Conservation (phyloP, 2,797 vertebrate genomes). For the Eulemur mongoz region DNA sequence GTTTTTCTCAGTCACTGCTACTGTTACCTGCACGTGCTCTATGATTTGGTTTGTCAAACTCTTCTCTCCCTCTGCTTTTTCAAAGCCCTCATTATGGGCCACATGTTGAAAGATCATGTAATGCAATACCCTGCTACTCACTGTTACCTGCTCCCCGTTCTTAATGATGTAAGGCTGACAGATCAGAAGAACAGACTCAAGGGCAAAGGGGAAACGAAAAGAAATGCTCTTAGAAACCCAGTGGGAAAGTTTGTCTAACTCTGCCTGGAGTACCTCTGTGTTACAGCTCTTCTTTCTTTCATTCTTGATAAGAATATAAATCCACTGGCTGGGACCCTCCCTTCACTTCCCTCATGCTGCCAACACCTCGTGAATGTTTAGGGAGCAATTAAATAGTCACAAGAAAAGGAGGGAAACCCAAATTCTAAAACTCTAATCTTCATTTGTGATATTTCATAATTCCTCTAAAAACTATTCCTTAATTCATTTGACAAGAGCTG, state of each 20-base stretch:
- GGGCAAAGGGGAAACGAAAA: not conserved
- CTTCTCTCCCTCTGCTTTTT: not conserved
- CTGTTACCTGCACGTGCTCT: not conserved
- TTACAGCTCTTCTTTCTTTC: not conserved
- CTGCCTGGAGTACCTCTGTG: not conserved
- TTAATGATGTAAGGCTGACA: not conserved
- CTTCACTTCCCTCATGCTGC: not conserved
- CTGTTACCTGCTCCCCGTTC: not conserved
- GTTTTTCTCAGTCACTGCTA: not conserved
- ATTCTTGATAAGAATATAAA: not conserved
- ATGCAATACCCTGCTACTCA: not conserved
- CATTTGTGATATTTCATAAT: not conserved
- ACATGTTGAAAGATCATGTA: not conserved
- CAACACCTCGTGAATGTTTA: not conserved
- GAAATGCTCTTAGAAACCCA: not conserved
- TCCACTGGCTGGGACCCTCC: not conserved
- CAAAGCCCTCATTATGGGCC: not conserved
- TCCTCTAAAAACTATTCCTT: not conserved
- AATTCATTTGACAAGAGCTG: not conserved
- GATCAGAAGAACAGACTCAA: not conserved
- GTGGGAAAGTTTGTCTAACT: not conserved
- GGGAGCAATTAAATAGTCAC: not conserved
- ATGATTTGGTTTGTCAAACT: slow-evolving; percentile 24
- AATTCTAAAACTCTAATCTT: not conserved
- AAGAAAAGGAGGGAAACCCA: not conserved